Percentiles rank a stretch among this genome's conserved stretches.
These are phyloP conservation scores for Halocaridina rubra DNA, from an alignment of 2,888 invertebrate genomes.

Conservation along the genomic window DNA sequence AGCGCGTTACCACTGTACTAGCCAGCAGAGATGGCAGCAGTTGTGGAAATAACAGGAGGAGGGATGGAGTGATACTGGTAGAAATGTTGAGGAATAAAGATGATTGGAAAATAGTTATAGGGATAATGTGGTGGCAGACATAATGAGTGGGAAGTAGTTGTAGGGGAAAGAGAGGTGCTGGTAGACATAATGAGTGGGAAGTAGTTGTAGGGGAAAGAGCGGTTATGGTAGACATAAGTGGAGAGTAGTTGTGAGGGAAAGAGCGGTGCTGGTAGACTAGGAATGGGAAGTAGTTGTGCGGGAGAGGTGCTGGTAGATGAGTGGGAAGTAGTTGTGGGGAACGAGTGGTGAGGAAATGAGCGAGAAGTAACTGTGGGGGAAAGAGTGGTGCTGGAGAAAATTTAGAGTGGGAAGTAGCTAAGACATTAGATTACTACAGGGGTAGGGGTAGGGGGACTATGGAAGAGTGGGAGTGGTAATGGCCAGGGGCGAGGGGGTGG, in stretches of 20 bases:
- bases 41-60: background rate
- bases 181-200: background rate
- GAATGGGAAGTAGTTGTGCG: background rate
- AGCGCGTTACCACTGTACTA: no score
- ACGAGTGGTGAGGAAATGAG: background rate
- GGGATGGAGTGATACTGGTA: background rate
- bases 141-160: background rate
- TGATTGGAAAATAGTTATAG: background rate
- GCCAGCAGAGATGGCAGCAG: no score
- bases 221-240: background rate
- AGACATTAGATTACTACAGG: no score
- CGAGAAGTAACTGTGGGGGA: background rate
- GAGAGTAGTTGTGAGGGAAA: background rate
- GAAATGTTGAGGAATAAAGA: background rate
- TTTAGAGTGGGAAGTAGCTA: no score
- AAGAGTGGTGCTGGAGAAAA: background rate
- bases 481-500: background rate
- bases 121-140: background rate
- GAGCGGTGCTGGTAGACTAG: background rate
- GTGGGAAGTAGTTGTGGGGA: background rate
- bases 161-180: background rate
- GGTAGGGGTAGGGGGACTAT: background rate
- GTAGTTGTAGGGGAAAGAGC: background rate
- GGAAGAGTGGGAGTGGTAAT: background rate
- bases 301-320: background rate